Percentiles rank a stretch among this genome's conserved stretches.
These are phyloP conservation scores for Aphodius granarius DNA, from an alignment of 2,888 invertebrate species.

Conservation along the genomic window DNA sequence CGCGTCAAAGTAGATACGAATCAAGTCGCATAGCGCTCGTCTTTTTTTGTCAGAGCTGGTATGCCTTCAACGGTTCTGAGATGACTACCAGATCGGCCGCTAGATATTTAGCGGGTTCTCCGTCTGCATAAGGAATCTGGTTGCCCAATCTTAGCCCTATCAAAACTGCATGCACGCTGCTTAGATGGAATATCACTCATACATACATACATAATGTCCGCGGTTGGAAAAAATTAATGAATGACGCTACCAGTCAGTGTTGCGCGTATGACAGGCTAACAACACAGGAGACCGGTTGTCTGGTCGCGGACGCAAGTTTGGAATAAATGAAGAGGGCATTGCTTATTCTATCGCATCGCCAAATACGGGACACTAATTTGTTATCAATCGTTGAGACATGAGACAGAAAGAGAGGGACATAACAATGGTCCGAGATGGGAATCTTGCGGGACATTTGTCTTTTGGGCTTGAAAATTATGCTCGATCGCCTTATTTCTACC, in stretches of 20 bases:
- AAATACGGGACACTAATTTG: no score
- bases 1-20: neutral
- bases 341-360: no score
- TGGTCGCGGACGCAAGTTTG: neutral
- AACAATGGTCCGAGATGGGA: no score
- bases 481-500: no score
- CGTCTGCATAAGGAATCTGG: neutral
- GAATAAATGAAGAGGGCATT: no score
- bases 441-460: neutral
- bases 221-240: neutral
- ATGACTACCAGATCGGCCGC: neutral
- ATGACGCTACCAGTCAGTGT: neutral
- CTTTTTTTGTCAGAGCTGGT: neutral
- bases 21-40: neutral
- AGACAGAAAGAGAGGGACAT: no score
- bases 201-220: neutral
- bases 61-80: neutral
- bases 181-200: neutral
- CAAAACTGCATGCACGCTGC: neutral
- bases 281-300: neutral
- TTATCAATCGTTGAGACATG: no score
- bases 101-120: neutral
- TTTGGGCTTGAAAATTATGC: neutral
- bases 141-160: neutral
- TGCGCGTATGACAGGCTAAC: neutral